Base-by-base conservation (phyloP, 1,140 invertebrate genomes). In the Zaprionus gabonicus region DNA sequence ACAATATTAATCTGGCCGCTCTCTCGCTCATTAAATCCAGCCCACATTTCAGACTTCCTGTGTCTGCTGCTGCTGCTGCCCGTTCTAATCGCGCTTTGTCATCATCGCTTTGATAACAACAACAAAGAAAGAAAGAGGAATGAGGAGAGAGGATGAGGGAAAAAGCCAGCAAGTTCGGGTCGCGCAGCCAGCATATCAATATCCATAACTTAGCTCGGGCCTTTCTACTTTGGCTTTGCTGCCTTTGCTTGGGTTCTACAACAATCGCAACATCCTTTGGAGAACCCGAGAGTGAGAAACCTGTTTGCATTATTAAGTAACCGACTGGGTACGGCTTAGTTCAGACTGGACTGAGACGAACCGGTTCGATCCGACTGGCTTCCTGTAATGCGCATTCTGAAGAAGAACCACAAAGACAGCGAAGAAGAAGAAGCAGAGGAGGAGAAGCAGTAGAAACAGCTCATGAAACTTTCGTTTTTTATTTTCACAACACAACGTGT, bases 231-330 rank as follows among this genome's bases (percentile, higher is more conserved):
- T 3, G 59, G 55, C 23, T 25, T 12, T 67, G 1, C 38, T 34
- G 20, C 20, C 20, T 20, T 20, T 10, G 31, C 31, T 1, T 34
- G 31, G 31, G 31, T 6, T 41, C 13, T 41, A 20, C 23, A 27
- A 28, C 25, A 15, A 34, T 28, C 44, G 28, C 55, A 41, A 25
- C 75, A 72, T 80, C 70, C 78, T 80, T 69, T 51, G 72, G 63
- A 58, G 70, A 74, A 46, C 38, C 55, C 66, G 51, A 17, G 58
- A 62, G n/a, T 28, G 46, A 46, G 68, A 87, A 87, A 87, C 84
- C 84, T 72, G 84, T 88, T 87, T 87, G 84, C 78, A 84, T 88
- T 87, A 87, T 87, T 87, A 84, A 87, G 84, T 87, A 87, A 87
- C 84, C 78, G 68, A 57, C 77, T 66, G 59, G 80, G 41, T 15